A percentile compares a stretch with the other conserved stretches of the same genome.
Evolutionary conservation across 2,888 invertebrate genomes (phyloP).

Genomic region (Dyspetes luteomarginatus): DNA sequence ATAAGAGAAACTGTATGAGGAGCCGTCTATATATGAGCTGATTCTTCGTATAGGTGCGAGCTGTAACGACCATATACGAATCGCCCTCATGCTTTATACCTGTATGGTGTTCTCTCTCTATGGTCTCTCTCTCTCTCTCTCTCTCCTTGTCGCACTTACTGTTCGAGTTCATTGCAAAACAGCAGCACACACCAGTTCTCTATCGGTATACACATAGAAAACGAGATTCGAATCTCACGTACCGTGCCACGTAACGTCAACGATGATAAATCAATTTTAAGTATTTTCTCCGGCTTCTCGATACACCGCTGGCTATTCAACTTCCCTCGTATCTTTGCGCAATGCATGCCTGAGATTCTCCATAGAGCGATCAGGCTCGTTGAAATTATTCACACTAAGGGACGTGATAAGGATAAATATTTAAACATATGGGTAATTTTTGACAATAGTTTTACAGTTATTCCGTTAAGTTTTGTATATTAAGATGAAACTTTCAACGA

Average conservation of each 20-base stretch:
- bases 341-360: conserved; percentile 36
- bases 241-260: conserved; percentile 57
- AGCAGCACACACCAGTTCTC: conserved; percentile 40
- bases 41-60: conserved; percentile 57
- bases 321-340: conserved; percentile 23
- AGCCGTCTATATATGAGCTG: conserved; percentile 22
- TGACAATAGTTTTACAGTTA: conserved; percentile 24
- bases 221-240: conserved; percentile 61
- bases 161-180: conserved; percentile 39
- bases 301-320: conserved; percentile 62
- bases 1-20: conserved; percentile 6
- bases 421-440: conserved; percentile 36
- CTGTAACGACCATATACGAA: conserved; percentile 16
- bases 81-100: conserved; percentile 48
- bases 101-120: background rate
- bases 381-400: conserved; percentile 23
- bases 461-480: conserved; percentile 31
- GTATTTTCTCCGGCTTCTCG: conserved; percentile 60
- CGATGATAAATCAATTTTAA: conserved; percentile 69
- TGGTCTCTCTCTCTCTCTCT: conserved; percentile 7
- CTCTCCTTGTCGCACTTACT: conserved; percentile 49
- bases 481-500: background rate
- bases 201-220: conserved; percentile 44
- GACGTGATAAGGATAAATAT: conserved; percentile 46
- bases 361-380: conserved; percentile 32